Base-by-base conservation (phyloP, 1,140 invertebrate species). In the Aricia agestis region DNA sequence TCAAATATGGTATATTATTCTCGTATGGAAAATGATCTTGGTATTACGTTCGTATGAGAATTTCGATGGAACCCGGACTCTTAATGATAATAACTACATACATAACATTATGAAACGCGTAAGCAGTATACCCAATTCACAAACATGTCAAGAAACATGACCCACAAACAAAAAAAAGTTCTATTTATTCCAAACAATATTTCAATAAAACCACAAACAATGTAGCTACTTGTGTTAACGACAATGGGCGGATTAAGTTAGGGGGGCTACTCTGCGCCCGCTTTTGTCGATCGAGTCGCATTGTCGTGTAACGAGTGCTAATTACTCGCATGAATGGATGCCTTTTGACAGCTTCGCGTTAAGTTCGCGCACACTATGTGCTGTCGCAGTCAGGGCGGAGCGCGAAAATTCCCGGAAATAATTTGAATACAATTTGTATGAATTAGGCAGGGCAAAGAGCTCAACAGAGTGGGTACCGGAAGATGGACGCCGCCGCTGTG, bases 241-340 rank as follows among this genome's bases (percentile, higher is more conserved):
- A 82, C 78, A 81, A 81, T 86, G 79, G 80, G 57, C 72, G 80
- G 83, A 85, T 88, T 52, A 52, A 83, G 85, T 88, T 52, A 52
- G 83, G 85, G 66, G 76, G 76, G 76, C 68, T 73, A 81, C 81
- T 79, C 78, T 75, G 74, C 71, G 78, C 74, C 74, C 74, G 70
- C 72, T 72, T 83, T 84, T 84, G 83, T 86, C 76, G 78, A 77
- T 79, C 80, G 79, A 82, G 81, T 86, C 78, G 75, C 75, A 86
- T 89, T 83, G 83, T 84, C 73, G 78, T 78, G 74, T 76, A 80
- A 81, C 75, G 81, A 85, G 77, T 77, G 81, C 80, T 89, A 89
- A 89, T 89, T 89, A 89, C 78, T 73, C 80, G 82, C 78, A 68
- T 84, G 82, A 86, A 86, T 89, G 75, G 77, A 61, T 73, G 80